Evolutionary conservation across 2,113 vertebrate species (phyloP).

Genomic region (Chroicocephalus ridibundus): DNA sequence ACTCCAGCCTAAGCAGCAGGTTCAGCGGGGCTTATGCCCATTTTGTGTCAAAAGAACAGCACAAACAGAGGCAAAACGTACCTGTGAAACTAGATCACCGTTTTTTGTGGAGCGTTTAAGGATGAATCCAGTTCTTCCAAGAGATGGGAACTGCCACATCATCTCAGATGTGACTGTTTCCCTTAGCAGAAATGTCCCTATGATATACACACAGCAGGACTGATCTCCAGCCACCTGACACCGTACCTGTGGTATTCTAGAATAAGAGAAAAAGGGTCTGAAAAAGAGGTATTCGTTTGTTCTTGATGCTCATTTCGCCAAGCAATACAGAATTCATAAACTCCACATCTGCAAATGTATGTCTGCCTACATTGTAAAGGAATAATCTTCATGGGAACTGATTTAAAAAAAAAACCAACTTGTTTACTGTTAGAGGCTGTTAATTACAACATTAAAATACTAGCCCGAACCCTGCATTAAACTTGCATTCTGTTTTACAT

Average conservation of each 20-base stretch:
- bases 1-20: neutral
- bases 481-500: conserved; percentile 45
- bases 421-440: conserved; percentile 48
- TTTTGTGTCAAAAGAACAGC: neutral
- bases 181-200: neutral
- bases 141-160: neutral
- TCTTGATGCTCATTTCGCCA: neutral
- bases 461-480: conserved; percentile 17
- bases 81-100: neutral
- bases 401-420: neutral
- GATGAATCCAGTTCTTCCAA: conserved; percentile 16
- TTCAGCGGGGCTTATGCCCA: neutral
- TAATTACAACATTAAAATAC: conserved; percentile 64
- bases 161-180: neutral
- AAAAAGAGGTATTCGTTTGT: neutral
- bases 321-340: neutral
- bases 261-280: neutral
- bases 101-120: neutral
- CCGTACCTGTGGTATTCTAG: neutral
- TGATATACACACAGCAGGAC: neutral
- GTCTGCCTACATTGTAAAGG: neutral
- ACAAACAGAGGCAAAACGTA: neutral
- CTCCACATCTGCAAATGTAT: neutral
- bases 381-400: conserved; percentile 4
- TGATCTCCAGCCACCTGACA: neutral